Evolutionary conservation across 2,888 invertebrate genomes (phyloP).

Genomic region (Cerastoderma edule): DNA sequence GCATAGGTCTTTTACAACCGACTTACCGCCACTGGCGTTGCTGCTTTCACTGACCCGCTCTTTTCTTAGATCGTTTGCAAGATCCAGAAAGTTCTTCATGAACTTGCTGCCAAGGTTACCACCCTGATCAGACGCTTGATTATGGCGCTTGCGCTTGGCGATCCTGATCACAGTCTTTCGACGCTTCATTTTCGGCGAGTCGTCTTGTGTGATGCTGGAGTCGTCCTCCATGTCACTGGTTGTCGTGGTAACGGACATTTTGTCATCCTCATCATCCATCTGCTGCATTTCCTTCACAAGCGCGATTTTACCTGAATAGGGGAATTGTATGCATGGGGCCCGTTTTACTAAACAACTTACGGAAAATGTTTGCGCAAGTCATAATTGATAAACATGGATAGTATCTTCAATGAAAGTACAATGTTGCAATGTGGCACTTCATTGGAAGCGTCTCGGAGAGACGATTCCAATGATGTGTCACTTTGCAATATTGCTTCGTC

Average conservation of each 20-base stretch:
- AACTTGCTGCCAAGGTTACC: constrained; percentile 71
- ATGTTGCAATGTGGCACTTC: no score
- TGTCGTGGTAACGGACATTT: constrained; percentile 70
- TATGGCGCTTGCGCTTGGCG: constrained; percentile 61
- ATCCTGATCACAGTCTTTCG: constrained; percentile 69
- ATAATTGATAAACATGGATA: no score
- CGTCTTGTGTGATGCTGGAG: constrained; percentile 73
- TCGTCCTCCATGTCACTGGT: constrained; percentile 71
- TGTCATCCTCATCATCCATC: constrained; percentile 75
- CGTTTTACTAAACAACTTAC: background rate
- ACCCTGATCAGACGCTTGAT: constrained; percentile 56
- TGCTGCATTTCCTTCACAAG: constrained; percentile 75
- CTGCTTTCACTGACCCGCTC: constrained; percentile 62
- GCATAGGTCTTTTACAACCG: background rate
- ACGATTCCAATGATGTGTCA: no score
- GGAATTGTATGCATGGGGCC: no score
- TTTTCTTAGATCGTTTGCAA: constrained; percentile 73
- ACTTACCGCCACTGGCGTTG: constrained; percentile 33
- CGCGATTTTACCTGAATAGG: constrained; percentile 65
- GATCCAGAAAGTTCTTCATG: constrained; percentile 73
- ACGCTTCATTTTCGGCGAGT: constrained; percentile 69
- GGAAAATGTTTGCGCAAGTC: no score
- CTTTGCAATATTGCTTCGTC: no score
- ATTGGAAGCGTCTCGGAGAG: no score
- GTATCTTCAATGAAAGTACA: no score